phyloP scores from a whole-genome alignment of 2,113 vertebrate species.

The Egretta garzetta region DNA sequence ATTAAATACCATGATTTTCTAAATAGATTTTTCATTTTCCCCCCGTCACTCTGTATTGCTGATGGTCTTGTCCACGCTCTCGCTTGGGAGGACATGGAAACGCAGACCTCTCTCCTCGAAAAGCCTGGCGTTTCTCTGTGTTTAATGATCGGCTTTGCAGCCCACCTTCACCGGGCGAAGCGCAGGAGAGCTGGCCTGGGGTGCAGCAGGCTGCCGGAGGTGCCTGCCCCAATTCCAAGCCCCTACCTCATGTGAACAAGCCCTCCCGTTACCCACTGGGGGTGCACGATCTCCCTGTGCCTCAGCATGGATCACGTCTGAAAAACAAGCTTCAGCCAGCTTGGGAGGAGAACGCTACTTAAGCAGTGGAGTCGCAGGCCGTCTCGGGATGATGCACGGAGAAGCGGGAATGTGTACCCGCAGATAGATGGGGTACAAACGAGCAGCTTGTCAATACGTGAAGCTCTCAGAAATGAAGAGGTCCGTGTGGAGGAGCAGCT shows the following conservation, averaged over 20 bases:
- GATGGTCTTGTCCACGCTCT: not conserved
- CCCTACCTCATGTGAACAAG: accelerated
- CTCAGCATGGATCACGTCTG: not conserved
- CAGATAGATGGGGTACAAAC: not conserved
- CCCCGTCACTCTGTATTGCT: not conserved
- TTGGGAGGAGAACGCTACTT: not conserved
- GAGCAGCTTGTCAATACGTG: not conserved
- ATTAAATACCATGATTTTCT: not conserved
- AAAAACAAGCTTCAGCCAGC: not conserved
- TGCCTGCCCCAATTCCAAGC: not conserved
- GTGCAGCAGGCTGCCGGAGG: not conserved
- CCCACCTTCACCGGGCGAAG: accelerated
- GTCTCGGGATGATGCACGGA: not conserved
- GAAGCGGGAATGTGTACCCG: not conserved
- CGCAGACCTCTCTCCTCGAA: not conserved
- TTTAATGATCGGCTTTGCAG: not conserved
- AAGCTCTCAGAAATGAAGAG: not conserved
- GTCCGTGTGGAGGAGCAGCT: not conserved
- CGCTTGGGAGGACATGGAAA: not conserved
- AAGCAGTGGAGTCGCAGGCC: not conserved
- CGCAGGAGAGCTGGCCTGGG: accelerated
- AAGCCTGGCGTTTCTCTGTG: accelerated
- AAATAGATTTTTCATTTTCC: not conserved
- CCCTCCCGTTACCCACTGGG: no score
- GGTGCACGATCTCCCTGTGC: not conserved